Evolutionary conservation across 2,797 vertebrate species (phyloP).

Genomic region (Tapera naevia): DNA sequence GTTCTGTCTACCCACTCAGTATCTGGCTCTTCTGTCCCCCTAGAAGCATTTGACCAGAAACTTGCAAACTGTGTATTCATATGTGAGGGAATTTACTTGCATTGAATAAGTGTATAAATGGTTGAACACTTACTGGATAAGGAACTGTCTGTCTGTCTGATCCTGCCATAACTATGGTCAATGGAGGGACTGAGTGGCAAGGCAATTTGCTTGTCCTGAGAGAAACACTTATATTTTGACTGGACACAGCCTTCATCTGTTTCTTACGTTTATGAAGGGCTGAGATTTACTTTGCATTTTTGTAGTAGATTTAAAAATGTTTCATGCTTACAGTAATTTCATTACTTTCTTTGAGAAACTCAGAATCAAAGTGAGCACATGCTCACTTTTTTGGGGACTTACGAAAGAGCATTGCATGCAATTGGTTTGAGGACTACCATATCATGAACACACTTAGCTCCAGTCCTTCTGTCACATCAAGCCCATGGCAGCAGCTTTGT

Average conservation of each 20-base stretch:
- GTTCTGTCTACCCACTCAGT: not conserved
- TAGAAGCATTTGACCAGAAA: not conserved
- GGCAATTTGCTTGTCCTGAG: not conserved
- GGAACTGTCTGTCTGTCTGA: not conserved
- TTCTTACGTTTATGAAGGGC: not conserved
- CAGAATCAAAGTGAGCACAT: not conserved
- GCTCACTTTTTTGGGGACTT: not conserved
- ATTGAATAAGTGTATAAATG: not conserved
- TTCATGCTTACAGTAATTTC: not conserved
- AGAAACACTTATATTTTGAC: not conserved
- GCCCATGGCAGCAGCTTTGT: not conserved
- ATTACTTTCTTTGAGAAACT: not conserved
- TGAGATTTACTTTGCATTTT: not conserved
- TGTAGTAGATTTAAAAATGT: not conserved
- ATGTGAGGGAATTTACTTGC: not conserved
- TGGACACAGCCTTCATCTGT: not conserved
- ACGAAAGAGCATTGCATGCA: not conserved
- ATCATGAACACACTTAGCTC: not conserved
- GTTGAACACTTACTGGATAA: not conserved
- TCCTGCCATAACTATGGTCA: not conserved
- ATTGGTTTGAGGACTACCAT: not conserved
- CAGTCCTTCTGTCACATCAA: not conserved
- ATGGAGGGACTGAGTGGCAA: not conserved
- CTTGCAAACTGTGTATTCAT: not conserved
- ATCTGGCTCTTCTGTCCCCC: not conserved